phyloP scores from a whole-genome alignment of 1,140 invertebrate genomes.

The Sycobia sp. region DNA sequence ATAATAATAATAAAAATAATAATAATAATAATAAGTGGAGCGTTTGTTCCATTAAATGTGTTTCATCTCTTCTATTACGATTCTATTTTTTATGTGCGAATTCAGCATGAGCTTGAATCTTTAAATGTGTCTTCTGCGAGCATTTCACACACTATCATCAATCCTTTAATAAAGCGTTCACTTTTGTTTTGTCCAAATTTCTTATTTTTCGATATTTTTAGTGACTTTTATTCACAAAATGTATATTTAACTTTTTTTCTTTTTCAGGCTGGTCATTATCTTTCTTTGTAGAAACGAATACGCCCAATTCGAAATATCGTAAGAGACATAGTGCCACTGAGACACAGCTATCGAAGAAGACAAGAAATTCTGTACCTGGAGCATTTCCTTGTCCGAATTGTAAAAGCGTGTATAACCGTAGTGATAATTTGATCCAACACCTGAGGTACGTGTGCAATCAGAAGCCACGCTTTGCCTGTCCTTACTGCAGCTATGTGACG shows the following conservation, averaged over 20 bases:
- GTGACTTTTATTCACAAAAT: too few species aligned
- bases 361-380: neutral
- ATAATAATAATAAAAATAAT: too few species aligned
- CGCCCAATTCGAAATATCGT: neutral
- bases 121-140: too few species aligned
- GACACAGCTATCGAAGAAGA: neutral
- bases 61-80: too few species aligned
- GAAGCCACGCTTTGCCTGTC: constrained; percentile 61
- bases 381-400: constrained; percentile 64
- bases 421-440: constrained; percentile 62
- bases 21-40: too few species aligned
- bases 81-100: too few species aligned
- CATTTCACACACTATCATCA: too few species aligned
- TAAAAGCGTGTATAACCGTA: constrained; percentile 59
- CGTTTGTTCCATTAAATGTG: too few species aligned
- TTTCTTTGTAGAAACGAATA: neutral
- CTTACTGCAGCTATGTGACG: constrained; percentile 49
- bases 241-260: neutral
- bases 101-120: too few species aligned
- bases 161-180: too few species aligned
- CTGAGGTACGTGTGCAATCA: constrained; percentile 61
- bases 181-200: too few species aligned
- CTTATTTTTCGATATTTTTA: too few species aligned
- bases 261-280: constrained; percentile 9
- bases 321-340: neutral